phyloP scores from a whole-genome alignment of 2,888 invertebrate genomes.

The Proisotoma minuta region DNA sequence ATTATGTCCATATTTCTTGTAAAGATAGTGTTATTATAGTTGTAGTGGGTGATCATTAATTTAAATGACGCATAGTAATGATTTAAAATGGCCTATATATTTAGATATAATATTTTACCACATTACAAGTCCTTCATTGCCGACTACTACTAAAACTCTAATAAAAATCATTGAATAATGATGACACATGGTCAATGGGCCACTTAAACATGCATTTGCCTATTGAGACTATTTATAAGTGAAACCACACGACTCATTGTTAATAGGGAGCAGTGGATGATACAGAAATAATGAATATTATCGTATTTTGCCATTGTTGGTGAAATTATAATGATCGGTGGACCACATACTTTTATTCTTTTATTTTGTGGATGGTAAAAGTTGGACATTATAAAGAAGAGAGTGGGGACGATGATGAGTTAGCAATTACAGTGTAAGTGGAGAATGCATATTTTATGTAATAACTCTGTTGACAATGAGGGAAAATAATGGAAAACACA shows the following conservation, averaged over 20 bases:
- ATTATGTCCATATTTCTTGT: too few relatives aligned
- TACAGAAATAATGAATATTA: neutral
- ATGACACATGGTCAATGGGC: conserved; percentile 15
- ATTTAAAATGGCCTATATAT: too few relatives aligned
- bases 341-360: neutral
- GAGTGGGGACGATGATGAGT: conserved; percentile 4
- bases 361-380: neutral
- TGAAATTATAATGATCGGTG: neutral
- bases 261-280: too few relatives aligned
- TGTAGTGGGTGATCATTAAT: too few relatives aligned
- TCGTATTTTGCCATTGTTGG: neutral
- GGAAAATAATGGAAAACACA: conserved; percentile 9
- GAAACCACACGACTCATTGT: neutral
- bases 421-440: conserved; percentile 15
- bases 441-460: conserved; percentile 21
- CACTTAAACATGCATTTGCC: conserved; percentile 11
- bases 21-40: too few relatives aligned
- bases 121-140: too few relatives aligned
- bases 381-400: neutral
- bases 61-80: too few relatives aligned
- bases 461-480: conserved; percentile 19
- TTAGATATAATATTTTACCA: too few relatives aligned
- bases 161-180: conserved; percentile 13
- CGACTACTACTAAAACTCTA: too few relatives aligned
- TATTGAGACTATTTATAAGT: conserved; percentile 9